Conservation (phyloP, 2,113 vertebrate genomes). For the Phaethornis superciliosus region DNA sequence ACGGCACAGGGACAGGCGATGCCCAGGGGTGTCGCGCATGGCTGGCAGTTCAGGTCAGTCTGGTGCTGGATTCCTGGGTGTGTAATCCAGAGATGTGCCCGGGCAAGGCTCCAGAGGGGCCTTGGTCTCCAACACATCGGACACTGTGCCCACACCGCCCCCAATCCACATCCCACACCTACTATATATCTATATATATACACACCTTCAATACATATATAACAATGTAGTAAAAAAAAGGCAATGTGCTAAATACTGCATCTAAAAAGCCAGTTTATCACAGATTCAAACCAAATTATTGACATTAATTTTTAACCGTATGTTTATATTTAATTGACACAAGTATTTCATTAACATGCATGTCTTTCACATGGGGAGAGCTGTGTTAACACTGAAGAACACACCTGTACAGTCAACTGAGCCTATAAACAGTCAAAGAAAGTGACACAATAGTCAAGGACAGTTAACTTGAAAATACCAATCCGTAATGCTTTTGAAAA, state of each 20-base stretch:
- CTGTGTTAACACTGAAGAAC: neutral
- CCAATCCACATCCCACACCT: too few species aligned
- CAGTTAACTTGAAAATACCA: neutral
- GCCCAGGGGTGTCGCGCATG: neutral
- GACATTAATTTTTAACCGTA: neutral
- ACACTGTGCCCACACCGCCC: neutral
- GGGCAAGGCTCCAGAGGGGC: rapidly evolving
- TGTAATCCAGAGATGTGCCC: neutral
- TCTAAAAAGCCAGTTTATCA: neutral
- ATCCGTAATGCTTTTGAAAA: neutral
- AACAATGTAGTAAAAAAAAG: neutral
- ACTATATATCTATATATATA: too few species aligned
- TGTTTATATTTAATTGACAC: neutral
- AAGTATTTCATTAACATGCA: neutral
- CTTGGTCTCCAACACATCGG: rapidly evolving
- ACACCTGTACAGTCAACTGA: neutral
- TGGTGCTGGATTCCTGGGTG: neutral
- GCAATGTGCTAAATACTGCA: neutral
- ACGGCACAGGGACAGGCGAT: rapidly evolving
- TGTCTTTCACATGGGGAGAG: neutral
- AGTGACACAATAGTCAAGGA: neutral
- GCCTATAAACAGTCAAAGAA: neutral
- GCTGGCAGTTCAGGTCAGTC: neutral
- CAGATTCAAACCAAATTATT: neutral
- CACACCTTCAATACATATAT: too few species aligned